Evolutionary conservation across 2,888 invertebrate genomes (phyloP), one percentile per base, ranked within the genome.

Genomic region (Dermolepida albohirtum): DNA sequence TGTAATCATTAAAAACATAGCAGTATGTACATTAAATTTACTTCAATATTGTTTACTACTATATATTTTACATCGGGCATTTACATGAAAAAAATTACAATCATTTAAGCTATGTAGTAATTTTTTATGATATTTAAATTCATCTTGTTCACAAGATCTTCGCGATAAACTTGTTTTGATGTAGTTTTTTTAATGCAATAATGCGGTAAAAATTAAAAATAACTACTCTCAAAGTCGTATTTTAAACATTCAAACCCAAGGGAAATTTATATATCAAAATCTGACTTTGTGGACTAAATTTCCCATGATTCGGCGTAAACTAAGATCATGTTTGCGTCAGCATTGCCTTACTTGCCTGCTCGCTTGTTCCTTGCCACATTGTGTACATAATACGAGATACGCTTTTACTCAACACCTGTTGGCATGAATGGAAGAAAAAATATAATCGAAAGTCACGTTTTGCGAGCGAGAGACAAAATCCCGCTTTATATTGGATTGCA

Each of bases 401-500:
- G 57, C 57, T 57, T 43, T 43, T 43, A 43, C 59, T 12, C 44
- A 44, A 44, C 59, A 59, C 59, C 59, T 59, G 59, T 59, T 59
- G 59, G 44, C 59, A 59, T 59, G 59, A 59, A 59, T 44, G 59
- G 16, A 59, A 11, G 44, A 47, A 59, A 47, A 59, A 59, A 44
- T 59, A 44, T 27, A 59, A 59, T 59, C 29, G 59, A 59, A 59
- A 59, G 59, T 59, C 59, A 59, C 44, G 59, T 59, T 54, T 34
- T 54, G 11, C 17, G 54, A 17, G 16, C 40, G 54, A 40, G 40
- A 52, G 51, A 54, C 40, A 54, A 54, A 54, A 54, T 54, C 40
- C 34, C 34, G 6, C 34, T 34, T 10, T 7, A 34, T 34, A 34
- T 6, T 34, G 34, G 34, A 34, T 6, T 34, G 34, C 34, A 34